These are phyloP conservation scores for Indri indri DNA, from an alignment of 2,113 vertebrate species.

Conservation along the genomic window DNA sequence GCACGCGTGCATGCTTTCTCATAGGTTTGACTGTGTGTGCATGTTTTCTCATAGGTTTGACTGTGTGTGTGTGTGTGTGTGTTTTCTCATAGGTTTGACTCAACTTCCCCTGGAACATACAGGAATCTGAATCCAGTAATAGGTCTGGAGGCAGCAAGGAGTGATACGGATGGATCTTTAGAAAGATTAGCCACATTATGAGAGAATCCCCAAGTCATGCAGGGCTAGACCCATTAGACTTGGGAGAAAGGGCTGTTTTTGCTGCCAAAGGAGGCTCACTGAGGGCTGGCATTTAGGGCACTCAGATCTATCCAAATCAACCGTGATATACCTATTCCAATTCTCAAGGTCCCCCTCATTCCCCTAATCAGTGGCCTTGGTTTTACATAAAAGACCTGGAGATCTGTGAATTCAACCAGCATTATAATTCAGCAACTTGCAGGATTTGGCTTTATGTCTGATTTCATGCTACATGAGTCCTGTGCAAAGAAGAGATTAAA, in stretches of 20 bases:
- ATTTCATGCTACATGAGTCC: background rate
- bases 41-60: background rate
- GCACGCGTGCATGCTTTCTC: background rate
- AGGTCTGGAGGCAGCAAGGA: background rate
- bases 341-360: background rate
- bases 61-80: background rate
- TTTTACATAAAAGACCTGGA: background rate
- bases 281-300: background rate
- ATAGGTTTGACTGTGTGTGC: background rate
- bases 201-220: background rate
- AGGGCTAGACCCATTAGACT: background rate
- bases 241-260: background rate
- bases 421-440: background rate
- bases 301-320: background rate
- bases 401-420: background rate
- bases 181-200: background rate
- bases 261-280: background rate
- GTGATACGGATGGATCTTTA: background rate
- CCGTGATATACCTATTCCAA: background rate
- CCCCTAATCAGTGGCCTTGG: background rate
- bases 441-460: background rate
- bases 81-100: background rate
- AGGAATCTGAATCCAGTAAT: conserved; percentile 34
- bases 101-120: background rate
- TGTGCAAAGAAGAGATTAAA: background rate